A percentile compares a stretch with the other conserved stretches of the same genome.
phyloP scores from a whole-genome alignment of 2,113 vertebrate species.

The Cyanoramphus novaezelandiae region DNA sequence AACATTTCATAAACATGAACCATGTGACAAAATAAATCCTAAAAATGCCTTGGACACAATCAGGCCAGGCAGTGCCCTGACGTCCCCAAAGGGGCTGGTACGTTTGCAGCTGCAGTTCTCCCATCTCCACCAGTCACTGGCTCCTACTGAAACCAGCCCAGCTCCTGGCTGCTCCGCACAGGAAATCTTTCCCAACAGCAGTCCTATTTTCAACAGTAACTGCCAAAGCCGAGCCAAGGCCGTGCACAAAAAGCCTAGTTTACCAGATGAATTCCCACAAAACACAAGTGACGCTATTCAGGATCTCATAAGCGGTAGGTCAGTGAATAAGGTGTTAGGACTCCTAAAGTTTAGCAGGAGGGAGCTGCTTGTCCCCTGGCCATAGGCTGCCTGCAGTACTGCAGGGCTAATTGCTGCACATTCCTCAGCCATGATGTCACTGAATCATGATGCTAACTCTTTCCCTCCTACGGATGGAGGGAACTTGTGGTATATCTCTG shows the following conservation, averaged over 20 bases:
- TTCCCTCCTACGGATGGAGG: slow-evolving; percentile 50
- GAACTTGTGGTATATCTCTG: slow-evolving; percentile 30
- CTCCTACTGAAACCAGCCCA: slow-evolving; percentile 12
- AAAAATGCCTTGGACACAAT: background rate
- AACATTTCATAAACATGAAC: background rate
- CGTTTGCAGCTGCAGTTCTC: background rate
- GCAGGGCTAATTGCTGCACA: slow-evolving; percentile 74
- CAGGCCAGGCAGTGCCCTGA: rapidly evolving
- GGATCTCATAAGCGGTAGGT: slow-evolving; percentile 57
- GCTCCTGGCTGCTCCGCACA: background rate
- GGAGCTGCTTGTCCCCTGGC: slow-evolving; percentile 53
- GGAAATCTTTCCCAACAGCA: slow-evolving; percentile 42
- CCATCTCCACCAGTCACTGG: background rate
- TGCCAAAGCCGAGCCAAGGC: slow-evolving; percentile 10
- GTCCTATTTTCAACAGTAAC: background rate
- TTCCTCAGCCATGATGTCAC: slow-evolving; percentile 74
- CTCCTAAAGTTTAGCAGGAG: slow-evolving; percentile 52
- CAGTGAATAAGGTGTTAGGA: slow-evolving; percentile 54
- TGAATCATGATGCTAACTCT: slow-evolving; percentile 36
- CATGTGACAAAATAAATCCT: background rate
- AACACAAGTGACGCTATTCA: slow-evolving; percentile 54
- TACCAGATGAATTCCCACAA: slow-evolving; percentile 46
- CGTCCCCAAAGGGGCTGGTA: background rate
- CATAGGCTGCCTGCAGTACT: slow-evolving; percentile 48
- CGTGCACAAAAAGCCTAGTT: slow-evolving; percentile 44